These are phyloP conservation scores for Urosaurus nigricauda DNA, from an alignment of 2,797 vertebrate genomes.

Conservation along the genomic window DNA sequence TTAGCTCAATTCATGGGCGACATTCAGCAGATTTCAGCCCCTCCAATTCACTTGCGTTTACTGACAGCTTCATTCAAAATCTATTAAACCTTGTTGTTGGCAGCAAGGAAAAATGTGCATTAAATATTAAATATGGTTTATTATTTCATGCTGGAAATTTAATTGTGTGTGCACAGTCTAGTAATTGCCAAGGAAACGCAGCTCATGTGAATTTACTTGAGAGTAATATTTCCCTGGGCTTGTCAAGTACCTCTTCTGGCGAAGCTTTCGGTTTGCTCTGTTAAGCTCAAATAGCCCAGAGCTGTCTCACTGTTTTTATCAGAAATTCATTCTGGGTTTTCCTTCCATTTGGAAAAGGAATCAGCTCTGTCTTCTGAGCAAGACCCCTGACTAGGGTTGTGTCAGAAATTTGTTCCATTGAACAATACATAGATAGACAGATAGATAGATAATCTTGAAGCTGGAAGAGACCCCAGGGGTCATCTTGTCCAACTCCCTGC, in stretches of 20 bases:
- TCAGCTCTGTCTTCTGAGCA: too few species aligned
- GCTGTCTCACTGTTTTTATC: neutral
- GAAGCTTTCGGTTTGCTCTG: neutral
- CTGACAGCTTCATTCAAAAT: slow-evolving; percentile 20
- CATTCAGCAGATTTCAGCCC: neutral
- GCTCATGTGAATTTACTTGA: slow-evolving; percentile 11
- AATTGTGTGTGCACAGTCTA: neutral
- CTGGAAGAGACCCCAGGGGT: too few species aligned
- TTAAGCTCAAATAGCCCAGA: neutral
- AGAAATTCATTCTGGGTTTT: neutral
- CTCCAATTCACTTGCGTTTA: neutral
- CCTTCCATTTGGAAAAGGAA: neutral
- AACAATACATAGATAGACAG: too few species aligned
- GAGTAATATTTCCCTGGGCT: neutral
- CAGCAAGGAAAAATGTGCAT: neutral
- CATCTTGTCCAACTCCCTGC: too few species aligned
- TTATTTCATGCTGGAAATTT: slow-evolving; percentile 24
- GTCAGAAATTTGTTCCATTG: too few species aligned
- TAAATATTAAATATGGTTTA: neutral
- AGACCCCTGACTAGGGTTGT: too few species aligned
- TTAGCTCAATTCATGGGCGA: neutral
- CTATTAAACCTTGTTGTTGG: slow-evolving; percentile 16
- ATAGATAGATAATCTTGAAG: too few species aligned
- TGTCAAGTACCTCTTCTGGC: neutral
- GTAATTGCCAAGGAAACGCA: slow-evolving; percentile 26